Conservation (phyloP, 2,113 vertebrate species). For the Psilopogon haemacephalus region DNA sequence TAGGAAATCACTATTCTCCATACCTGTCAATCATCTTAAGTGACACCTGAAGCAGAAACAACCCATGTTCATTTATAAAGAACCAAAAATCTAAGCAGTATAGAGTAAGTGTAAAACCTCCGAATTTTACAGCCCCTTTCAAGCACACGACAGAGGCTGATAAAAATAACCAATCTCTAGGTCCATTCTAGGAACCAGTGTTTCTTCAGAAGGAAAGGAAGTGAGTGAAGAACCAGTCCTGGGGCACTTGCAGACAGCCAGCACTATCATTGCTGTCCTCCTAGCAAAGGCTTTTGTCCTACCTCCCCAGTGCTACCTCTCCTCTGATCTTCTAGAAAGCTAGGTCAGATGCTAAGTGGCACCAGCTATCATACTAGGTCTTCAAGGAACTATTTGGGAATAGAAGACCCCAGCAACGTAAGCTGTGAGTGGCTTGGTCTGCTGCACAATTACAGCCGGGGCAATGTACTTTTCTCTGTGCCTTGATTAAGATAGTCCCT, state of each 20-base stretch:
- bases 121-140: background rate
- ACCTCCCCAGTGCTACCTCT: background rate
- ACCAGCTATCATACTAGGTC: background rate
- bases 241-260: background rate
- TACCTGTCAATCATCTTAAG: background rate
- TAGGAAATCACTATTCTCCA: background rate
- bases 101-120: background rate
- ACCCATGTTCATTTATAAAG: background rate
- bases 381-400: background rate
- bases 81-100: background rate
- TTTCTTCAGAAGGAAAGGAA: background rate
- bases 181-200: background rate
- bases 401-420: background rate
- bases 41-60: background rate
- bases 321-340: background rate
- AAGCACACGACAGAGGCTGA: background rate
- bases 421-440: background rate
- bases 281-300: background rate
- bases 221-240: background rate
- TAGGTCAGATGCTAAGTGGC: background rate
- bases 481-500: background rate
- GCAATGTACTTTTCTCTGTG: background rate
- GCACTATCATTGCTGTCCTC: background rate
- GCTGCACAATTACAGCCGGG: fast-evolving
- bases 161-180: background rate